Base-by-base conservation (phyloP, 1,140 invertebrate species). In the Drosophila lacteicornis region DNA sequence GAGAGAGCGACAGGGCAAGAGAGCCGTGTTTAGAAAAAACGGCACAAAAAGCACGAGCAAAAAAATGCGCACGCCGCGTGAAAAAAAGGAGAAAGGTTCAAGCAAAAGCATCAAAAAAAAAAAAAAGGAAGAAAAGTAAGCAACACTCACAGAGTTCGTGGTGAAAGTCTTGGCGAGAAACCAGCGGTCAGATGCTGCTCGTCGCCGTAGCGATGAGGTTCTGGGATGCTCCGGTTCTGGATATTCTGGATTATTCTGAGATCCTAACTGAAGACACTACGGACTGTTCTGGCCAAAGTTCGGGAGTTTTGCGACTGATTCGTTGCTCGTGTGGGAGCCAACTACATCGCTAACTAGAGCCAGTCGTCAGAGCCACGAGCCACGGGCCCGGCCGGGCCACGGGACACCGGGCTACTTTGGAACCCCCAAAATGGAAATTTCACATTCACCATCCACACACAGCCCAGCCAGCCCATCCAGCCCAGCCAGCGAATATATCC, bases 11-110 rank as follows among this genome's bases (percentile, higher is more conserved):
- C 45, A 45, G 8, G 19, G 33, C 38, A 36, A 50, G 47, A 51
- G 15, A 7, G 1, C 53, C 9, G 60, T 87, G 84, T 88, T 88
- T 88, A 88, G 84, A 88, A 88, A 87, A 88, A 88, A 90, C 80
- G 51, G 85, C 84, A 88, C 84, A 90, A 90, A 85, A 88, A 90
- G 84, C 59, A 90, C 77, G 56, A 66, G 78, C n/a, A 79, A 79
- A 79, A 76, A 78, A 76, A 68, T 68, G 62, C 33, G 75, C 49
- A 77, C 62, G 45, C 73, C 30, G 67, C 49, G 67, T 33, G 40
- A 27, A 75, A 56, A 60, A 69, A 17, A 42, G 12, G 45, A 47
- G 42, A 46, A 67, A 47, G 45, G 22, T 33, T 49, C 33, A 55
- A 61, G 46, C 36, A 25, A 17, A 46, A 33, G 8, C 30, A 55